phyloP scores from a whole-genome alignment of 2,113 vertebrate genomes.

The Athene noctua region DNA sequence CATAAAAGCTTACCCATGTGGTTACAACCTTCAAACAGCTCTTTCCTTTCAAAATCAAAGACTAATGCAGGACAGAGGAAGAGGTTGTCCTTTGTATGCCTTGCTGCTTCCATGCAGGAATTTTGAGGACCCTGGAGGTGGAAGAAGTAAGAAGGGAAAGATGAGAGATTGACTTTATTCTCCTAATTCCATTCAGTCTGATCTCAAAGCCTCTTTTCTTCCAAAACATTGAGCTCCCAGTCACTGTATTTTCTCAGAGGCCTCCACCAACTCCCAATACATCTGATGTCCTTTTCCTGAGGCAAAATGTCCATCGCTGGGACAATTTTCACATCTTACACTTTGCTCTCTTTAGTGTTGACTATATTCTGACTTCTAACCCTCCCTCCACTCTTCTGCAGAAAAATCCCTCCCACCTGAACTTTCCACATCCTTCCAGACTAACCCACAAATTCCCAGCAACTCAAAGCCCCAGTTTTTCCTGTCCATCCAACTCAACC shows the following conservation, averaged over 20 bases:
- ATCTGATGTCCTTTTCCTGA: neutral
- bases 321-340: neutral
- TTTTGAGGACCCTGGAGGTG: neutral
- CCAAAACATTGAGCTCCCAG: neutral
- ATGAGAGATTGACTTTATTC: neutral
- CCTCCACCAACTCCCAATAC: neutral
- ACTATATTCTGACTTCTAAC: neutral
- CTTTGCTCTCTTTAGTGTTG: accelerated
- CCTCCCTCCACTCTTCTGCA: neutral
- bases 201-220: neutral
- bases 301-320: neutral
- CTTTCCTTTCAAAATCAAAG: neutral
- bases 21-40: neutral
- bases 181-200: neutral
- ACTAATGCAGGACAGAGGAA: neutral
- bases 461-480: neutral
- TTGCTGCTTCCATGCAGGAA: neutral
- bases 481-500: neutral
- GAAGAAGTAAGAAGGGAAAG: neutral
- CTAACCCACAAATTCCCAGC: neutral
- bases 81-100: neutral
- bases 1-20: neutral
- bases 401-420: neutral
- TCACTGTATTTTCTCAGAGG: neutral
- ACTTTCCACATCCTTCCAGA: neutral